These are phyloP conservation scores for Chunga burmeisteri DNA, from an alignment of 2,113 vertebrate genomes.

Conservation along the genomic window DNA sequence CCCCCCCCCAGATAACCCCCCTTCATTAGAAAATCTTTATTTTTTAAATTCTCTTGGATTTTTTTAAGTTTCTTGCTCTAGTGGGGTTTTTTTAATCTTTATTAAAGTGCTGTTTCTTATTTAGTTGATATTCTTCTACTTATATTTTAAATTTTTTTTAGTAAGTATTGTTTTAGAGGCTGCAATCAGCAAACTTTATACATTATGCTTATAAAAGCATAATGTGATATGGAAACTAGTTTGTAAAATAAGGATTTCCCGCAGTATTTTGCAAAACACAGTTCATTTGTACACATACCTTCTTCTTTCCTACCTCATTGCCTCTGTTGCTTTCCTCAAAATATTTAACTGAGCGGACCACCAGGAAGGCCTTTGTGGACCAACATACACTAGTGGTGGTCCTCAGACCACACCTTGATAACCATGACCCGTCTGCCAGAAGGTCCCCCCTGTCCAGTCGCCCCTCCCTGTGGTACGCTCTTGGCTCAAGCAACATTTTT, in stretches of 20 bases:
- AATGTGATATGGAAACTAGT: neutral
- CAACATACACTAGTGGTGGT: conserved; percentile 28
- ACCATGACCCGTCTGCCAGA: neutral
- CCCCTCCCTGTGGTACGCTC: rapidly evolving
- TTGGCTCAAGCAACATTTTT: neutral
- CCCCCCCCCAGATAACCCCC: neutral
- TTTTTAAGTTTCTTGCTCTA: neutral
- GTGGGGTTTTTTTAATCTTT: neutral
- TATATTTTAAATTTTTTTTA: neutral
- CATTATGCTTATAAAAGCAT: neutral
- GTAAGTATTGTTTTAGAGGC: neutral
- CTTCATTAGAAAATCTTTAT: neutral
- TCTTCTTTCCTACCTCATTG: neutral
- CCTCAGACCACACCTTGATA: conserved; percentile 29
- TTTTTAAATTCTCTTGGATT: neutral
- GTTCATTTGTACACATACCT: neutral
- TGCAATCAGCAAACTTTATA: neutral
- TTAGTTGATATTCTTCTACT: neutral
- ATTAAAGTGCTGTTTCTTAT: neutral
- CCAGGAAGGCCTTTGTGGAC: conserved; percentile 22
- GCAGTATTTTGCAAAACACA: neutral
- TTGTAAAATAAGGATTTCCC: neutral
- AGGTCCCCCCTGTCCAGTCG: neutral
- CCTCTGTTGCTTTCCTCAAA: neutral
- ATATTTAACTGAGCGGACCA: conserved; percentile 32